A percentile compares a stretch with the other conserved stretches of the same genome.
These are phyloP conservation scores for Pholis gunnellus DNA, from an alignment of 2,113 vertebrate genomes.

Conservation along the genomic window DNA sequence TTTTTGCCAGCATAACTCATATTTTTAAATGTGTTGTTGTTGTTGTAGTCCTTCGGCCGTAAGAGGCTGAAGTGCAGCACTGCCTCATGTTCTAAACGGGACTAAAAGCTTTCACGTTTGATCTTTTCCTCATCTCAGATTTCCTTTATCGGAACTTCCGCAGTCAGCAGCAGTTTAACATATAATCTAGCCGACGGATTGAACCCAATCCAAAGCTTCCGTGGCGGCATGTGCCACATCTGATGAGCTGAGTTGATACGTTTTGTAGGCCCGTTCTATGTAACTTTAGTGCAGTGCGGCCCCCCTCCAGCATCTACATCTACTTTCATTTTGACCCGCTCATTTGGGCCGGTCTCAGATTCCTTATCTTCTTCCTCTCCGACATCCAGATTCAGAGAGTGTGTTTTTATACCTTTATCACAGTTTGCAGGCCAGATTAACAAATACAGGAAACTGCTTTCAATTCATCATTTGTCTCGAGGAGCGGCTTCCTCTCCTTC, in stretches of 20 bases:
- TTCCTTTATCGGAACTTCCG: not conserved
- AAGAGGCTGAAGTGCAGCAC: no score
- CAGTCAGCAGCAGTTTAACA: not conserved
- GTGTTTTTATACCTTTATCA: not conserved
- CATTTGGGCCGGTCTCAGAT: not conserved
- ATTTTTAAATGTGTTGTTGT: no score
- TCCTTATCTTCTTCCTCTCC: not conserved
- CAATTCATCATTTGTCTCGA: not conserved
- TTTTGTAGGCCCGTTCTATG: not conserved
- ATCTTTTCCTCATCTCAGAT: not conserved
- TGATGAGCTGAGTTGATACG: not conserved
- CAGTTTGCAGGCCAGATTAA: not conserved
- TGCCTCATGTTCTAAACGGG: no score
- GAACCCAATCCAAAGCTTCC: not conserved
- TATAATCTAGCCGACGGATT: not conserved
- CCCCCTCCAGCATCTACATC: not conserved
- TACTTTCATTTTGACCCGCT: no score
- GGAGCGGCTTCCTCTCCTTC: no score
- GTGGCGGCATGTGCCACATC: not conserved
- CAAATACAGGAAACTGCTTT: not conserved
- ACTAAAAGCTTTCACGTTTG: not conserved
- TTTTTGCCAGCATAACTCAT: no score
- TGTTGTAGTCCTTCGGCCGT: no score
- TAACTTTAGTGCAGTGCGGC: not conserved
- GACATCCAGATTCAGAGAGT: not conserved